These are phyloP conservation scores for Cheilosia soror DNA, from an alignment of 2,888 invertebrate genomes.

Conservation along the genomic window DNA sequence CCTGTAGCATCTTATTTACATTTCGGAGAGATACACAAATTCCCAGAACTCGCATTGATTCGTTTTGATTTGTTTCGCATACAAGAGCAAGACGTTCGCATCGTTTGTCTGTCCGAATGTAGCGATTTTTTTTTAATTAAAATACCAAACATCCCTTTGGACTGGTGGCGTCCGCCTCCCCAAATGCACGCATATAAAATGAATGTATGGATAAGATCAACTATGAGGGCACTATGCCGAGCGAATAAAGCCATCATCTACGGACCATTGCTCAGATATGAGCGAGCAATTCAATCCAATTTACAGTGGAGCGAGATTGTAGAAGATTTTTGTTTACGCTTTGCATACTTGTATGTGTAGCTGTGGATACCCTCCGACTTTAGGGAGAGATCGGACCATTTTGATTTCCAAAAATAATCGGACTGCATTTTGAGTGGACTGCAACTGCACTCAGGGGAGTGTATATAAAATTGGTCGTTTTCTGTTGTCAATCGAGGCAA, in stretches of 20 bases:
- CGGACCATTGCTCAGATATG: conserved; percentile 33
- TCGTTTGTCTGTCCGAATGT: conserved; percentile 3
- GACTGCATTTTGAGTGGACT: conserved; percentile 5
- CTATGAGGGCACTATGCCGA: conserved; percentile 44
- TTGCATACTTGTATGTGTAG: not conserved
- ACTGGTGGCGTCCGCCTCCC: not conserved
- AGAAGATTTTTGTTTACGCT: not conserved
- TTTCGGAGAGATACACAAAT: conserved; percentile 23
- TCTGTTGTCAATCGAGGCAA: conserved; percentile 25
- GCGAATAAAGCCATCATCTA: conserved; percentile 60
- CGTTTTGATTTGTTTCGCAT: conserved; percentile 47
- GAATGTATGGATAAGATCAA: conserved; percentile 38
- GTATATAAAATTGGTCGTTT: conserved; percentile 7
- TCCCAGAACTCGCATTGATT: conserved; percentile 46
- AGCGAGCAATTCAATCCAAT: conserved; percentile 14
- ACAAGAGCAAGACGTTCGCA: conserved; percentile 13
- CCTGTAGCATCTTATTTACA: conserved; percentile 38
- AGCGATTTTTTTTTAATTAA: conserved; percentile 64
- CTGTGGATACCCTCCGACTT: not conserved
- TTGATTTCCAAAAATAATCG: conserved; percentile 54
- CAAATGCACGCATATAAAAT: not conserved
- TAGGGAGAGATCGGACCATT: conserved; percentile 22
- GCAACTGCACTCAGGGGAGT: conserved; percentile 28
- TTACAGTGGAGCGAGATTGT: conserved; percentile 11
- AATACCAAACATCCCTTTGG: conserved; percentile 37